These are phyloP conservation scores for Rhabdomys pumilio DNA, from an alignment of 2,797 vertebrate genomes.

Conservation along the genomic window DNA sequence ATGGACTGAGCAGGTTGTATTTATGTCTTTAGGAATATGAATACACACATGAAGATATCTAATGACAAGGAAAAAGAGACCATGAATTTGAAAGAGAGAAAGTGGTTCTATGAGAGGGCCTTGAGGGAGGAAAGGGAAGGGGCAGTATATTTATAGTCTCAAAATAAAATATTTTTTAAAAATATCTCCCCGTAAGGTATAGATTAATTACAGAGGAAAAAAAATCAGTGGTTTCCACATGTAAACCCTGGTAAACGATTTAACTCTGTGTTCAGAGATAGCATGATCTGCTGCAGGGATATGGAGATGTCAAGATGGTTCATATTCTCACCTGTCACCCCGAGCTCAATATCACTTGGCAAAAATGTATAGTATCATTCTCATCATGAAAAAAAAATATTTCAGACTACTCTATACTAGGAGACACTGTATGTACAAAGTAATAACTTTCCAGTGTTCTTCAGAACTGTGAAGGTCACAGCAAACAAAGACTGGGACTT, in stretches of 20 bases:
- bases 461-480: conserved; percentile 21
- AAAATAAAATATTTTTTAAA: neutral
- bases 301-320: neutral
- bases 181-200: neutral
- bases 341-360: neutral
- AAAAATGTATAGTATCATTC: conserved; percentile 26
- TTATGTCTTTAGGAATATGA: neutral
- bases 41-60: neutral
- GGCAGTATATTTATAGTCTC: neutral
- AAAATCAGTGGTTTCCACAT: neutral
- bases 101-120: too few relatives aligned
- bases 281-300: neutral
- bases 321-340: neutral
- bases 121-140: neutral
- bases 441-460: conserved; percentile 1
- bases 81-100: neutral
- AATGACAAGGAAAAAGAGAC: neutral
- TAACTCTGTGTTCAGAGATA: conserved; percentile 14
- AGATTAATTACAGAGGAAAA: conserved; percentile 22
- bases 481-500: conserved; percentile 4
- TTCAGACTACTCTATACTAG: neutral
- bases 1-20: too few relatives aligned
- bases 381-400: neutral
- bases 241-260: neutral
- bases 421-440: neutral